phyloP scores from a whole-genome alignment of 2,113 vertebrate species.

The Rhabdomys dilectus region DNA sequence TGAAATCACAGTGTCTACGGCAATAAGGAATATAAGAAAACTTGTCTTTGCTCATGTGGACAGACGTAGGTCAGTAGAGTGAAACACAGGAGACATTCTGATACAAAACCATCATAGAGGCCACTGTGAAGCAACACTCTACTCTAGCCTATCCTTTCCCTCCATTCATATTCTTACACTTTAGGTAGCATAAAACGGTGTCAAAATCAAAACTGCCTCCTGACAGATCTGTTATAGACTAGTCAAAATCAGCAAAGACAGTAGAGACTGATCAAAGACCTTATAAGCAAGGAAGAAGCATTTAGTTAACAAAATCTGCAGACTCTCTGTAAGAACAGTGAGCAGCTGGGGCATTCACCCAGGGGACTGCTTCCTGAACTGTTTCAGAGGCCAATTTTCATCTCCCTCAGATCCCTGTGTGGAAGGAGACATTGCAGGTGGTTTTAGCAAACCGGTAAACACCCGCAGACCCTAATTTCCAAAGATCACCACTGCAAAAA shows the following conservation, averaged over 20 bases:
- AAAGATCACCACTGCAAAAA: neutral
- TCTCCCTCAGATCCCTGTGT: neutral
- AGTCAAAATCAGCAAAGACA: neutral
- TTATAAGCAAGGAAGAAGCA: neutral
- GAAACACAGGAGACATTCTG: neutral
- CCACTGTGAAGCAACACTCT: neutral
- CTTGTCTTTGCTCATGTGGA: neutral
- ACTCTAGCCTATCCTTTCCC: neutral
- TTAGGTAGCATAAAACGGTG: neutral
- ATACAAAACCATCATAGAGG: neutral
- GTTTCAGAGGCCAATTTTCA: neutral
- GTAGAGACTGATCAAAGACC: neutral
- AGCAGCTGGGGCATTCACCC: neutral
- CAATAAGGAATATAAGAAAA: neutral
- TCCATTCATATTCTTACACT: neutral
- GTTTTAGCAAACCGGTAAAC: neutral
- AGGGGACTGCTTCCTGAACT: neutral
- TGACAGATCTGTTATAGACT: neutral
- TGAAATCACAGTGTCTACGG: neutral
- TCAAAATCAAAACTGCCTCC: conserved; percentile 24
- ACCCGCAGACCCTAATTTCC: neutral
- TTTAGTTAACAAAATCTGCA: neutral
- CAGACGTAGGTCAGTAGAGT: neutral
- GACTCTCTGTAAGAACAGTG: neutral
- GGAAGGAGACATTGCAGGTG: neutral